Percentiles rank a stretch among this genome's conserved stretches.
Evolutionary conservation across 2,888 invertebrate genomes (phyloP).

Genomic region (Drosophila imparisetae): DNA sequence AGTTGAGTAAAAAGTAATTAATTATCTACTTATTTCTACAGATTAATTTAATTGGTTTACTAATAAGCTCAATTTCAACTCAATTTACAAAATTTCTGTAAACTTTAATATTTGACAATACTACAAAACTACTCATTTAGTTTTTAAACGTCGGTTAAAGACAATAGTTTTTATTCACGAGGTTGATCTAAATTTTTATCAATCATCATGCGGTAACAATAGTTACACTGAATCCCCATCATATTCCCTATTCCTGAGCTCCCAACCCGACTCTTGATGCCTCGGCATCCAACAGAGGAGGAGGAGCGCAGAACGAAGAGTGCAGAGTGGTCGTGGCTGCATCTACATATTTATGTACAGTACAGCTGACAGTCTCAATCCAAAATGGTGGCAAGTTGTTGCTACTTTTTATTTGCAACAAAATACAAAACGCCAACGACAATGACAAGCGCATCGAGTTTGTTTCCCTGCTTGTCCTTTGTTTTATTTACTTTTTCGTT

Average conservation of each 20-base stretch:
- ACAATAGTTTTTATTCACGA: background rate
- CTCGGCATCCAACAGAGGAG: background rate
- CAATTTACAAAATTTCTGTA: background rate
- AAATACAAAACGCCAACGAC: constrained; percentile 59
- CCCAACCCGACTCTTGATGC: constrained; percentile 43
- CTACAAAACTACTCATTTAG: too few relatives aligned
- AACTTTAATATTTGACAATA: too few relatives aligned
- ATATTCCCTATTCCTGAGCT: background rate
- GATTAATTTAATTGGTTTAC: background rate
- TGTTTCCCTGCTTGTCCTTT: constrained; percentile 37
- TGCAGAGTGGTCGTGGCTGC: constrained; percentile 29
- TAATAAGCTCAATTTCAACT: background rate
- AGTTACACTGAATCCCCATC: background rate
- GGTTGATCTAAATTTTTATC: background rate
- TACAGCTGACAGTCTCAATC: constrained; percentile 42
- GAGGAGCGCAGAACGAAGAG: constrained; percentile 9
- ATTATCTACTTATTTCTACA: background rate
- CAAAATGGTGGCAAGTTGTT: constrained; percentile 52
- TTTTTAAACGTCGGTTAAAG: background rate
- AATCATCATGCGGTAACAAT: constrained; percentile 5
- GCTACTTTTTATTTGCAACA: constrained; percentile 61
- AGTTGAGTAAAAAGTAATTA: background rate
- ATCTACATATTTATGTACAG: constrained; percentile 27
- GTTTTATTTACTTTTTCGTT: constrained; percentile 24
- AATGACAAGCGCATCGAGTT: constrained; percentile 58